Evolutionary conservation across 2,113 vertebrate genomes (phyloP).

Genomic region (Lepus timidus): DNA sequence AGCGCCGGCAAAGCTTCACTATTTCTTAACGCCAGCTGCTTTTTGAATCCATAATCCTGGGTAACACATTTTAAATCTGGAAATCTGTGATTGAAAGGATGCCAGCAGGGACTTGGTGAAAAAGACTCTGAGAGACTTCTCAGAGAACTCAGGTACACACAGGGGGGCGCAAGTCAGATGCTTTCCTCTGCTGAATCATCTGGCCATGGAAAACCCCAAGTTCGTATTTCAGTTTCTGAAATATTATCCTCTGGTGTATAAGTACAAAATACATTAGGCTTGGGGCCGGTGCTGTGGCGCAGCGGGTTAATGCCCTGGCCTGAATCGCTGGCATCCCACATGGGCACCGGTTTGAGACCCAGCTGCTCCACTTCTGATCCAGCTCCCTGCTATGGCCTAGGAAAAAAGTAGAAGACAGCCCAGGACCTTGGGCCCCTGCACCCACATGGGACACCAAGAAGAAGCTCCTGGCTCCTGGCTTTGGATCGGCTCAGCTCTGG

Average conservation of each 20-base stretch:
- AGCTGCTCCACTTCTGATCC: too few relatives aligned
- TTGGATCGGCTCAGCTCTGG: too few relatives aligned
- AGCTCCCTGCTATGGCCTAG: too few relatives aligned
- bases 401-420: too few relatives aligned
- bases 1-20: not conserved
- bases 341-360: too few relatives aligned
- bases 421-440: too few relatives aligned
- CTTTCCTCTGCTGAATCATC: not conserved
- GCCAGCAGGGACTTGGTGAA: conserved; percentile 17
- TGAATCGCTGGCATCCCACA: too few relatives aligned
- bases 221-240: conserved; percentile 21
- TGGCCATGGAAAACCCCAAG: not conserved
- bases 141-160: not conserved
- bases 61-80: conserved; percentile 13
- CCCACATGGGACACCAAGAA: too few relatives aligned
- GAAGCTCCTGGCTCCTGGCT: too few relatives aligned
- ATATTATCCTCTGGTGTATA: not conserved
- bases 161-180: not conserved
- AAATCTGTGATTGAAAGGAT: conserved; percentile 27
- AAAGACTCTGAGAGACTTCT: not conserved
- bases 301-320: too few relatives aligned
- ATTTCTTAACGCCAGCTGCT: not conserved
- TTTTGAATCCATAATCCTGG: not conserved
- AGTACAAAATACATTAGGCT: not conserved
- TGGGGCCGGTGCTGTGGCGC: too few relatives aligned